Conservation (phyloP, 35 echinoderm and acorn worm genomes). For the Hemicentrotus pulcherrimus region DNA sequence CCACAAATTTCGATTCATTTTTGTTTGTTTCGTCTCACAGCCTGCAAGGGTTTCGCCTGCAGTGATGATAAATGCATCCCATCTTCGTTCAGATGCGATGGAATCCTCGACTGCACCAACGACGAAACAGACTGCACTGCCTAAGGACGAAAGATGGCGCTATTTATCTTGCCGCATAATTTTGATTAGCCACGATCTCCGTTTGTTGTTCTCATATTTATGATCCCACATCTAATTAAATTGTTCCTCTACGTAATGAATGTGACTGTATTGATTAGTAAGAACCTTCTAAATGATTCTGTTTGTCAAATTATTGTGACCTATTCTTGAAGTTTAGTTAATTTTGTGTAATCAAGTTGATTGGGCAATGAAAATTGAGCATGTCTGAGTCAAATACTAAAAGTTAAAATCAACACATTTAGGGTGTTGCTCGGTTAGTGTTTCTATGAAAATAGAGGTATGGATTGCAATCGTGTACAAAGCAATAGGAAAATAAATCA, state of each 20-base stretch:
- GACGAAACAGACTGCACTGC: conserved; percentile 20
- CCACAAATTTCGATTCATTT: no score
- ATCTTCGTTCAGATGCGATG: not conserved
- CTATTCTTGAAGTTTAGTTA: no score
- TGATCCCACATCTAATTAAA: not conserved
- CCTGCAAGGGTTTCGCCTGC: conserved; percentile 4
- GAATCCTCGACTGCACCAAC: conserved; percentile 6
- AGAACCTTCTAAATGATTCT: no score
- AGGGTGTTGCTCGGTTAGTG: not conserved
- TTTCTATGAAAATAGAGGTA: not conserved
- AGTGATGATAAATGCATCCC: conserved; percentile 31
- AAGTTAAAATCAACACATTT: not conserved
- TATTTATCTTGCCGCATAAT: not conserved
- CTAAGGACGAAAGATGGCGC: conserved; percentile 27
- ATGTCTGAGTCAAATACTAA: no score
- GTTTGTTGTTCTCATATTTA: not conserved
- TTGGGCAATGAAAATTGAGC: no score
- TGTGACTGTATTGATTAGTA: no score
- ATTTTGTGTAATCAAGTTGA: no score
- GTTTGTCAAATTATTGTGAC: no score
- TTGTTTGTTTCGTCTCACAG: no score
- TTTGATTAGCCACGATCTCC: not conserved
- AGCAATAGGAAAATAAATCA: not conserved
- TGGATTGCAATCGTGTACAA: not conserved
- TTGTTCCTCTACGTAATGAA: no score